Evolutionary conservation across 2,797 vertebrate genomes (phyloP), one percentile per base, ranked within the genome.

Genomic region (Linurgus olivaceus): DNA sequence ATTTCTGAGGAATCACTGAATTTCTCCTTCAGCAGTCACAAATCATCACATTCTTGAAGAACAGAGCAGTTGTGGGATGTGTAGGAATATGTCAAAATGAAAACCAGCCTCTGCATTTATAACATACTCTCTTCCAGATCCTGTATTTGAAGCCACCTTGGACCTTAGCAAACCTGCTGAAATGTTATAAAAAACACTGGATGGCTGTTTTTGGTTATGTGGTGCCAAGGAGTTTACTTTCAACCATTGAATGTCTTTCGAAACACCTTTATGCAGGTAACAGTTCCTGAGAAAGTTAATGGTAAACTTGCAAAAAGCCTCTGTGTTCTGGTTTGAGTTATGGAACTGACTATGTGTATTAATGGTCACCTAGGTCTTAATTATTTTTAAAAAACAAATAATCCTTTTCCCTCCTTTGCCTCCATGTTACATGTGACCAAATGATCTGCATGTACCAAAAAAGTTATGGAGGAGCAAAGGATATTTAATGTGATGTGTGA

Each of bases 121-220:
- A 47, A 40, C 5, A 3, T 55, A 2, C 4, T 72, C 0, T 79
- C 63, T 90, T 94, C 47, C 79, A 99, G 99, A 98, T 99, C 33
- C 96, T 99, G 42, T 98, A 98, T 74, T 26, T 98, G 88, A 99
- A 99, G 95, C 99, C 99, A 24, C 99, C 99, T 0, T 99, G 99
- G 99, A 98, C 97, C 45, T 97, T 99, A 63, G 88, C 77, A 52
- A 97, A 98, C 72, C 93, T 99, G 84, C 97, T 99, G 70, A 97
- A 97, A 42, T 99, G 99, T 97, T 98, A 99, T 16, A 98, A 97
- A 94, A 99, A 99, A 87, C 99, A 99, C 95, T 99, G 99, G 99
- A 74, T 99, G 58, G 99, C 99, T 95, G 99, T 99, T 31, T 99
- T 99, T 97, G 99, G 99, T 72, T 94, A 94, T 19, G 31, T 99